Evolutionary conservation across 2,113 vertebrate species (phyloP), one percentile per base, ranked within the genome.

Genomic region (Eulemur macaco): DNA sequence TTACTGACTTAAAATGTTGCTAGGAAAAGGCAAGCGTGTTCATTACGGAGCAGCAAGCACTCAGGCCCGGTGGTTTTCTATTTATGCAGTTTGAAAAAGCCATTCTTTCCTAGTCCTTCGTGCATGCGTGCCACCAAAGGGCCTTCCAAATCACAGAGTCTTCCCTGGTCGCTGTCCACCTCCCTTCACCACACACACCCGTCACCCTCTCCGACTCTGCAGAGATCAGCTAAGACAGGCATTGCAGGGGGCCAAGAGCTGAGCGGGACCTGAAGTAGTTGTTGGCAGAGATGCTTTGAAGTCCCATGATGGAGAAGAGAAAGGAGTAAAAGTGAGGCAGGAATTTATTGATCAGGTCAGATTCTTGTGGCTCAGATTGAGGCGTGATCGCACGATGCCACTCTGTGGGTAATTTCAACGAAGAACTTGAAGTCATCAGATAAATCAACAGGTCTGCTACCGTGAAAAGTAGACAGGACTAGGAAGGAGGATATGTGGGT

Each of bases 1-100:
- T 98, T 97, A 98, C 91, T 0, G 69, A 84, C 94, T 94, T 97
- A 93, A 93, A 96, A 86, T 80, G 89, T 80, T 97, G 94, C 91
- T 93, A 81, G 88, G 77, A 81, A 96, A 94, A 97, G 91, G 91
- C 63, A 42, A 74, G 89, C 29, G 0, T 1, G 15, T 86, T 95
- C 78, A n/a, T 96, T 89, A 93, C 54, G 91, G 64, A 47, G 94
- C 27, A 0, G 63, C 0, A 2, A 94, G 82, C 56, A 0, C 27
- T 18, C 8, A 2, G 95, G 87, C 89, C 71, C 78, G 0, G 77
- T 56, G 45, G 94, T 81, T 80, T 94, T 42, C 91, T 94, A 64
- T 96, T 95, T 91, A 76, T 77, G 94, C 80, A 21, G 21, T 86
- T 94, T 80, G 89, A 86, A 81, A 97, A 64, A 93, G 83, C 69